These are phyloP conservation scores for Drosophila baimaii DNA, from an alignment of 1,140 invertebrate species.

Conservation along the genomic window DNA sequence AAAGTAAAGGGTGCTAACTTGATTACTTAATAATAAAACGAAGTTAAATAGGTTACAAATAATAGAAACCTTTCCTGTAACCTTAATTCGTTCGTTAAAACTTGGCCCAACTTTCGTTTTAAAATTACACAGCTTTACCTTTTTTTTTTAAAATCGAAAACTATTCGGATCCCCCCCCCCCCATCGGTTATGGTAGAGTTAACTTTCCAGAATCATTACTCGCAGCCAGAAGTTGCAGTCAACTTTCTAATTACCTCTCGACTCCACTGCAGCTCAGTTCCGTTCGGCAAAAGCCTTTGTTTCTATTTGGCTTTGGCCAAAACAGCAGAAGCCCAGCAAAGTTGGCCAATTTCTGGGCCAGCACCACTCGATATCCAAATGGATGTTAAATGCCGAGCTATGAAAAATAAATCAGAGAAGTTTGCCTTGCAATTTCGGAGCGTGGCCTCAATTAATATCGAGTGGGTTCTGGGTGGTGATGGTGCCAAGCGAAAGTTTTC, in stretches of 20 bases:
- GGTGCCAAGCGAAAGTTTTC: slow-evolving; percentile 56
- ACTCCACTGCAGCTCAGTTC: slow-evolving; percentile 37
- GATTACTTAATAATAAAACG: too few relatives aligned
- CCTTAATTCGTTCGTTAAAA: slow-evolving; percentile 2
- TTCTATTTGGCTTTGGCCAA: slow-evolving; percentile 43
- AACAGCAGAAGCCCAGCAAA: slow-evolving; percentile 38
- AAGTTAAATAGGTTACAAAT: too few relatives aligned
- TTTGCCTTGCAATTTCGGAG: slow-evolving; percentile 32
- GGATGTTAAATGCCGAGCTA: slow-evolving; percentile 51
- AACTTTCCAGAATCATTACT: slow-evolving; percentile 35
- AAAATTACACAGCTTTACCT: not conserved
- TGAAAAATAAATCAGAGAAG: slow-evolving; percentile 45
- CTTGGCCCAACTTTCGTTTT: not conserved
- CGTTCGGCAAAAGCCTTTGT: slow-evolving; percentile 42
- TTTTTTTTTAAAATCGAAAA: slow-evolving; percentile 18
- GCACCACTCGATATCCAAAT: slow-evolving; percentile 62
- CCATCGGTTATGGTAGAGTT: slow-evolving; percentile 16
- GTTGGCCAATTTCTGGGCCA: slow-evolving; percentile 59
- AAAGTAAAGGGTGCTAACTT: too few relatives aligned
- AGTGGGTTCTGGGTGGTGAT: slow-evolving; percentile 6
- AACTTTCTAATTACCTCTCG: slow-evolving; percentile 63
- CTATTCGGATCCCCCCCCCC: slow-evolving; percentile 6
- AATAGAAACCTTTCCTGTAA: too few relatives aligned
- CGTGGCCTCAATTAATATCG: slow-evolving; percentile 65
- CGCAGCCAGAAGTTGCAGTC: slow-evolving; percentile 30